A percentile compares a stretch with the other conserved stretches of the same genome.
Evolutionary conservation across 2,888 invertebrate genomes (phyloP).

Genomic region (Xestia xanthographa): DNA sequence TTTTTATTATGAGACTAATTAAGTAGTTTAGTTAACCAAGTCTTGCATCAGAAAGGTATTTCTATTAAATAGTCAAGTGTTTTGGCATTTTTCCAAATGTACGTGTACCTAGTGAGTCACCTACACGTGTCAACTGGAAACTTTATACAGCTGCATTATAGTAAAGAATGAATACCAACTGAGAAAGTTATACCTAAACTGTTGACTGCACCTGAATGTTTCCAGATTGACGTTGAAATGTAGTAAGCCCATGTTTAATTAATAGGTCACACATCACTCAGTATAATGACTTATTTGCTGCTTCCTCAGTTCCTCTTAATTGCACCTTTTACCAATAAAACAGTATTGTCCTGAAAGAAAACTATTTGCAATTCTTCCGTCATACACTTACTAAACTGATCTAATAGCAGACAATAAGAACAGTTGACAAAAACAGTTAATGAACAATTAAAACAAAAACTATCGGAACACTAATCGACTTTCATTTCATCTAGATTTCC

Average conservation of each 20-base stretch:
- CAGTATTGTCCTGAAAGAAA: too few relatives aligned
- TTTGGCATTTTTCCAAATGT: conserved; percentile 35
- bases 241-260: background rate
- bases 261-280: background rate
- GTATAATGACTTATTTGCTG: background rate
- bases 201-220: background rate
- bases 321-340: background rate
- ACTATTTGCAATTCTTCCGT: too few relatives aligned
- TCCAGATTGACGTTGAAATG: background rate
- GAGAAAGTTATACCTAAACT: background rate
- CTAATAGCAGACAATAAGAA: background rate
- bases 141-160: conserved; percentile 1
- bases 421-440: conserved; percentile 10
- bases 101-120: conserved; percentile 17
- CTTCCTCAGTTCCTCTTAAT: background rate
- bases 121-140: conserved; percentile 33
- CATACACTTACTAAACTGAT: too few relatives aligned
- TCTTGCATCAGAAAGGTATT: conserved; percentile 18
- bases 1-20: background rate
- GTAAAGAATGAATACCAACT: conserved; percentile 7
- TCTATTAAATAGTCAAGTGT: background rate
- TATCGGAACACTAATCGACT: conserved; percentile 10
- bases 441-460: conserved; percentile 14
- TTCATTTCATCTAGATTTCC: conserved; percentile 39
- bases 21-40: background rate